Evolutionary conservation across 2,113 vertebrate genomes (phyloP).

Genomic region (Malurus cyaneus): DNA sequence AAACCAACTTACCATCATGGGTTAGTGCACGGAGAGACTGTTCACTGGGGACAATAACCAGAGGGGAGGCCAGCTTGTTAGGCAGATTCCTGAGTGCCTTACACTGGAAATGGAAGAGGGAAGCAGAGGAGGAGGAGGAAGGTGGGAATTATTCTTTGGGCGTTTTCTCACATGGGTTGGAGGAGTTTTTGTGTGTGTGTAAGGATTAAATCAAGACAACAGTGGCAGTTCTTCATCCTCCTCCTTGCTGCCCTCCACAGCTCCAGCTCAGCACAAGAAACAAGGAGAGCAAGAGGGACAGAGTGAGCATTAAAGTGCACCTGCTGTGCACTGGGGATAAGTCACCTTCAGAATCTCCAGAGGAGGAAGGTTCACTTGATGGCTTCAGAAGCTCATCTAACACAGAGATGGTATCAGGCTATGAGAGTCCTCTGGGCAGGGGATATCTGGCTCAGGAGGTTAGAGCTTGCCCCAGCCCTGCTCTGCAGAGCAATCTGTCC

Average conservation of each 20-base stretch:
- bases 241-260: not conserved
- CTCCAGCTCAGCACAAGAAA: not conserved
- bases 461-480: not conserved
- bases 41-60: conserved; percentile 74
- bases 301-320: not conserved
- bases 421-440: not conserved
- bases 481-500: not conserved
- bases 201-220: conserved; percentile 2
- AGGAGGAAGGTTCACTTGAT: not conserved
- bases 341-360: not conserved
- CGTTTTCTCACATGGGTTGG: not conserved
- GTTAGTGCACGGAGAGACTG: conserved; percentile 77
- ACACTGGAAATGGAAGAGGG: not conserved
- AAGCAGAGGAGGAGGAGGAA: not conserved
- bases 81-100: conserved; percentile 48
- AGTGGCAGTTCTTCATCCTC: not conserved
- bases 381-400: not conserved
- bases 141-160: not conserved
- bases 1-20: conserved; percentile 53
- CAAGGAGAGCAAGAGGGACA: not conserved
- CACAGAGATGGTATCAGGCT: not conserved
- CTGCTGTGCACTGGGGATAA: not conserved
- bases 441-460: not conserved
- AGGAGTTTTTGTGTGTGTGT: not conserved
- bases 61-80: conserved; percentile 66